Evolutionary conservation across 2,888 invertebrate genomes (phyloP), one percentile per base, ranked within the genome.

Genomic region (Phortica okadai): DNA sequence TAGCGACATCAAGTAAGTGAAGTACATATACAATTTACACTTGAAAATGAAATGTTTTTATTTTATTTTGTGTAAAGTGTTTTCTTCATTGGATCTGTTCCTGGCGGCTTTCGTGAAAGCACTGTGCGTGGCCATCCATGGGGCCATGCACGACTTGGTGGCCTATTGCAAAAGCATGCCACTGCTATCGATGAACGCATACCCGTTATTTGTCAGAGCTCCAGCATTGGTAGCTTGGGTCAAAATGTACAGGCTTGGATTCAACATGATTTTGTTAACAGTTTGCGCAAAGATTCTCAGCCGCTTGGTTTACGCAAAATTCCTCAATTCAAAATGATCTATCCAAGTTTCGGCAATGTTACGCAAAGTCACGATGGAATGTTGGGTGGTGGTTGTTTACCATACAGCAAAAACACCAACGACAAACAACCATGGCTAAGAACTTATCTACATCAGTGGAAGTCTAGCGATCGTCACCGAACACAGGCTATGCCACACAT

Each of bases 401-500:
- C 98, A 0, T 99, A 99, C 90, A 93, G 94, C 0, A 93, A 93
- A n/a, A 93, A 93, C 33, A 94, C 94, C 0, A 96, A 98, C 87
- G 92, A 93, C 16, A 98, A 97, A 86, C 99, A 99, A 88, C 91
- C 92, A 0, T 99, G 98, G 97, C 92, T 99, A 0, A 94, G 94
- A 75, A 91, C 93, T 0, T 95, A 94, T 89, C 91, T 98, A 73
- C 94, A 95, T 88, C 95, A 96, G 84, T 99, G 99, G 99, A 95
- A 94, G 85, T 95, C 97, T 0, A 94, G 94, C 2, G 90, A 92
- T 0, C 93, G 94, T 0, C 91, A 93, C 14, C 93, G 99, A n/a
- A 94, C 95, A 70, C 92, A 93, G 76, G 98, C 98, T 0, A 96
- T 98, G 94, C 99, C 99, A 0, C 99, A 99, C 89, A 97, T 99